Conservation (phyloP, 2,888 invertebrate species). For the Agrenia bidenticulata region DNA sequence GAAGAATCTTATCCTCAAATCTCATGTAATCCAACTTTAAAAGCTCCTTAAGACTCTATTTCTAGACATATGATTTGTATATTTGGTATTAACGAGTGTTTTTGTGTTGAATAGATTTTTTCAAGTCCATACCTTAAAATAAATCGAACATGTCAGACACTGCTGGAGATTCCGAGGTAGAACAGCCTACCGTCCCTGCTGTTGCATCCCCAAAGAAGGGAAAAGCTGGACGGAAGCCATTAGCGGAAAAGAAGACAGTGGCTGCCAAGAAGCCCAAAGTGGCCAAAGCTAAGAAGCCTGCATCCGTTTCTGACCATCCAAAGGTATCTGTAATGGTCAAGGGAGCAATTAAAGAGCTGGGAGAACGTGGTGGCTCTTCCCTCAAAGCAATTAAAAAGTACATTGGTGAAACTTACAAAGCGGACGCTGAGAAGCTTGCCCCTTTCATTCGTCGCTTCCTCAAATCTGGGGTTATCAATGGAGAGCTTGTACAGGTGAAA, state of each 20-base stretch:
- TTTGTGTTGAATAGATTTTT: neutral
- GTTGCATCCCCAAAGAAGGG: constrained; percentile 43
- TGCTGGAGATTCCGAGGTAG: constrained; percentile 26
- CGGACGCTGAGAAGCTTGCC: constrained; percentile 63
- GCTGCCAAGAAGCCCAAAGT: constrained; percentile 30
- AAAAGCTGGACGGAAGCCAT: constrained; percentile 20
- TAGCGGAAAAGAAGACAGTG: neutral
- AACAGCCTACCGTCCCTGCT: constrained; percentile 34
- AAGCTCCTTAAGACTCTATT: too few relatives aligned
- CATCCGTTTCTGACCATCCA: constrained; percentile 58
- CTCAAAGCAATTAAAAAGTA: constrained; percentile 66
- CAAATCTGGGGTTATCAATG: constrained; percentile 61
- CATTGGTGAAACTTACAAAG: constrained; percentile 63
- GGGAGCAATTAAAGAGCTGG: constrained; percentile 57
- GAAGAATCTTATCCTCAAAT: too few relatives aligned
- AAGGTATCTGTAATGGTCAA: constrained; percentile 63
- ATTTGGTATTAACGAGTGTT: neutral
- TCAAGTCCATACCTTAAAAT: neutral
- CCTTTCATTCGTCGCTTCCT: constrained; percentile 65
- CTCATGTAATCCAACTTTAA: too few relatives aligned
- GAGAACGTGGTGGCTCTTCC: constrained; percentile 63
- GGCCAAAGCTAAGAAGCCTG: constrained; percentile 28
- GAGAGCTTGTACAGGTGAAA: constrained; percentile 53
- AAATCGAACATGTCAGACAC: constrained; percentile 36
- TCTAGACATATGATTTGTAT: neutral